Evolutionary conservation across 1,140 invertebrate species (phyloP).

Genomic region (Bradysia coprophila): DNA sequence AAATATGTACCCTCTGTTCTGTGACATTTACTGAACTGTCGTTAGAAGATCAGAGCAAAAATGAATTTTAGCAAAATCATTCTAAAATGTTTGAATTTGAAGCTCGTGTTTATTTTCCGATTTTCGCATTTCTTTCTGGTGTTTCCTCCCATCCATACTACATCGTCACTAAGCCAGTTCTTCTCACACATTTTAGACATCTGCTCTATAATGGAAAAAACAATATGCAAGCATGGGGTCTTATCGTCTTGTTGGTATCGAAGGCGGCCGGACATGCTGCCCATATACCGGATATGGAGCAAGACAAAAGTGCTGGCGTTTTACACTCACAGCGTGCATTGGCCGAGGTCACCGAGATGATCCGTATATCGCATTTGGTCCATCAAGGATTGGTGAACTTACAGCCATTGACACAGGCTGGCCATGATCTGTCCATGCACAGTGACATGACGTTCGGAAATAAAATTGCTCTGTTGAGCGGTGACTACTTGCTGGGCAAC

Average conservation of each 20-base stretch:
- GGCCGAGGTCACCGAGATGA: slow-evolving; percentile 95
- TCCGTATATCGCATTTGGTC: slow-evolving; percentile 85
- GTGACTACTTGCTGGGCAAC: slow-evolving; percentile 82
- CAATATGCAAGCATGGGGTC: slow-evolving; percentile 82
- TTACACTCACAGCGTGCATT: slow-evolving; percentile 70
- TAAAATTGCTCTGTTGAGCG: slow-evolving; percentile 83
- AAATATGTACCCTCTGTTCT: too few relatives aligned
- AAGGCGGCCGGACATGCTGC: slow-evolving; percentile 70
- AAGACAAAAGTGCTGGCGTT: slow-evolving; percentile 65
- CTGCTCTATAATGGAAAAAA: slow-evolving; percentile 53
- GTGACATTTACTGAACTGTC: too few relatives aligned
- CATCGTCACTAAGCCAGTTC: too few relatives aligned
- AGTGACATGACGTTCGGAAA: slow-evolving; percentile 85
- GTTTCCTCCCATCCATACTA: too few relatives aligned
- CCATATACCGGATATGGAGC: slow-evolving; percentile 59
- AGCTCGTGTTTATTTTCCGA: too few relatives aligned
- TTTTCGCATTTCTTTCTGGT: too few relatives aligned
- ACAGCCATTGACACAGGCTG: slow-evolving; percentile 32
- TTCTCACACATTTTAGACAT: slow-evolving; percentile 13
- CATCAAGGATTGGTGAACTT: slow-evolving; percentile 76
- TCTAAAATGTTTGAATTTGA: too few relatives aligned
- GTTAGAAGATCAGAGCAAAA: too few relatives aligned
- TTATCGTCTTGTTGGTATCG: slow-evolving; percentile 78
- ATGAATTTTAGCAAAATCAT: too few relatives aligned
- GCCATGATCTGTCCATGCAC: slow-evolving; percentile 26